Percentiles rank a stretch among this genome's conserved stretches.
phyloP scores from a whole-genome alignment of 1,140 invertebrate species.

The Asobara japonica region DNA sequence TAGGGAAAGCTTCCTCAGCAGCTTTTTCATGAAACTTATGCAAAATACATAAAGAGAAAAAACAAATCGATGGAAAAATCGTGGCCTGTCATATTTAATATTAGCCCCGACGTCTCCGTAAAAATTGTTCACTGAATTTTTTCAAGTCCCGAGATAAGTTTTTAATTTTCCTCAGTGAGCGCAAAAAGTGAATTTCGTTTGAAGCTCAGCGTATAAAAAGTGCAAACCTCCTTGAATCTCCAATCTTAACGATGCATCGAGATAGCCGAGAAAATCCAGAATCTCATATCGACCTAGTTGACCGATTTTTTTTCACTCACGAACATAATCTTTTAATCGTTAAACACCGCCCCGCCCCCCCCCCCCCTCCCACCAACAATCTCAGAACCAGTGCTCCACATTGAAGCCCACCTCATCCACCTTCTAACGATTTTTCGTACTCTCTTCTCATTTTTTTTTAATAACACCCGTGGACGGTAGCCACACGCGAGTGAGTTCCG shows the following conservation, averaged over 20 bases:
- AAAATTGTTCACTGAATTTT: too few relatives aligned
- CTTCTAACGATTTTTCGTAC: constrained; percentile 1
- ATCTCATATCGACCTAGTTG: neutral
- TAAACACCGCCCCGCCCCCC: neutral
- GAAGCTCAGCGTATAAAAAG: neutral
- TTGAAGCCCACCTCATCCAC: neutral
- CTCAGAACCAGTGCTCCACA: neutral
- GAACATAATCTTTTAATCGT: neutral
- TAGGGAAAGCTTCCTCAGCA: too few relatives aligned
- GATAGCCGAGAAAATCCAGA: neutral
- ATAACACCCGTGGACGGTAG: neutral
- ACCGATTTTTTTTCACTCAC: neutral
- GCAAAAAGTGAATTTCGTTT: neutral
- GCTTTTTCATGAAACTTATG: too few relatives aligned
- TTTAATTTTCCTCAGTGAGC: neutral
- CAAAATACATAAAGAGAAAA: too few relatives aligned
- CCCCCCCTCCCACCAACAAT: too few relatives aligned
- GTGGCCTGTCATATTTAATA: too few relatives aligned
- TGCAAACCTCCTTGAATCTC: neutral
- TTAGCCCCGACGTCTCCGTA: too few relatives aligned
- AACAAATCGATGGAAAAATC: too few relatives aligned
- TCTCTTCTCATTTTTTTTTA: neutral
- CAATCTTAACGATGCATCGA: neutral
- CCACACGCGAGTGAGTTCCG: neutral
- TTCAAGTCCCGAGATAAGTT: neutral